phyloP scores from a whole-genome alignment of 2,113 vertebrate species.

The Taurulus bubalis region DNA sequence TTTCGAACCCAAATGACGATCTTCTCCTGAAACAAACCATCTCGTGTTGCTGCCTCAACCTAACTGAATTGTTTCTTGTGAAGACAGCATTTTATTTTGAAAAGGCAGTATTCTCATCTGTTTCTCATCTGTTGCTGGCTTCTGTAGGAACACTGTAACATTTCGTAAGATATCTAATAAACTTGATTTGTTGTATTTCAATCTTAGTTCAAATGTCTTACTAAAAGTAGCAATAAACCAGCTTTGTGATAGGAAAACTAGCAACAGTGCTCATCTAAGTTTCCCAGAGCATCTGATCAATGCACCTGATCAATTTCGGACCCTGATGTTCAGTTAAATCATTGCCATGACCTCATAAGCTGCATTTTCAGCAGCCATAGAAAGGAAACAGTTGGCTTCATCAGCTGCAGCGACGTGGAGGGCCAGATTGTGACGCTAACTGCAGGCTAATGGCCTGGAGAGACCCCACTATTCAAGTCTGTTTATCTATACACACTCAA shows the following conservation, averaged over 20 bases:
- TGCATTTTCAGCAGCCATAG: conserved; percentile 38
- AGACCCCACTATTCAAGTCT: conserved; percentile 64
- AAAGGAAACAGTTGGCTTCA: conserved; percentile 37
- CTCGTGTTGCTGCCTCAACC: not conserved
- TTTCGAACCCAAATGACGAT: not conserved
- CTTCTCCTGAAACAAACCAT: not conserved
- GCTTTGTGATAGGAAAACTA: not conserved
- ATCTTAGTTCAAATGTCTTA: not conserved
- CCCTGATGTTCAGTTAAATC: conserved; percentile 13
- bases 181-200: not conserved
- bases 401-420: conserved; percentile 31
- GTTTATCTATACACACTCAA: conserved; percentile 65
- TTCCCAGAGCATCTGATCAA: not conserved
- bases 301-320: conserved; percentile 17
- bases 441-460: conserved; percentile 72
- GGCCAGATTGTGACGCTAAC: conserved; percentile 65
- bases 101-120: not conserved
- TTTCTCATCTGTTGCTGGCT: not conserved
- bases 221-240: not conserved
- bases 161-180: not conserved
- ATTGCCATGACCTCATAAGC: conserved; percentile 15
- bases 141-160: not conserved
- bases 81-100: not conserved
- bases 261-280: not conserved
- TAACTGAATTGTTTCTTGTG: not conserved